Percentiles rank a stretch among this genome's conserved stretches.
Conservation (phyloP, 2,888 invertebrate genomes). For the Meteorus cinctellus region DNA sequence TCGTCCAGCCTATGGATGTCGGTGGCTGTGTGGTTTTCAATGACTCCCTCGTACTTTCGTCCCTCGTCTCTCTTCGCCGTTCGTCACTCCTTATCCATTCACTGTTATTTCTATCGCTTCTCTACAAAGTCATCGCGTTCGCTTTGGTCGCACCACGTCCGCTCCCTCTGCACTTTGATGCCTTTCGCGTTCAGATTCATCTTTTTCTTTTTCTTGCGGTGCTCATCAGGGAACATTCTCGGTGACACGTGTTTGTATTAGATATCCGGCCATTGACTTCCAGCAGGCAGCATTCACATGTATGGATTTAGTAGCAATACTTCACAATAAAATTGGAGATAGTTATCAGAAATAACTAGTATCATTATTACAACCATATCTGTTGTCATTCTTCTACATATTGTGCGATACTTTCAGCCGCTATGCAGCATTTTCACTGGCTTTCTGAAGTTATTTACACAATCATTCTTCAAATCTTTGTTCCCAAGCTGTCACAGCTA, state of each 20-base stretch:
- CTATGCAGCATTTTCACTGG: too few species aligned
- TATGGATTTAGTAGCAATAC: too few species aligned
- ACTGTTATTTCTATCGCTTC: conserved; percentile 10
- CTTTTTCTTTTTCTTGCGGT: conserved; percentile 19
- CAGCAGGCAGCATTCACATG: conserved; percentile 52
- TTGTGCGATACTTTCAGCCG: too few species aligned
- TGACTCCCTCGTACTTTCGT: conserved; percentile 8
- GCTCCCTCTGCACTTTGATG: background rate
- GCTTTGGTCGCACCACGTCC: background rate
- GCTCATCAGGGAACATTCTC: conserved; percentile 51
- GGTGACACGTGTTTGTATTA: conserved; percentile 70
- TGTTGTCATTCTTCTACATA: too few species aligned
- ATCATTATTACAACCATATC: too few species aligned
- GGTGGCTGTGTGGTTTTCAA: conserved; percentile 35
- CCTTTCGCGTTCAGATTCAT: conserved; percentile 2
- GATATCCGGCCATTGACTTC: conserved; percentile 71
- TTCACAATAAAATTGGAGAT: too few species aligned
- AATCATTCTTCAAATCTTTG: too few species aligned
- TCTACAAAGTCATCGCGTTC: background rate
- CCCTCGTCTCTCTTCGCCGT: conserved; percentile 17
- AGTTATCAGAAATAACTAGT: too few species aligned
- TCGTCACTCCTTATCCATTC: background rate
- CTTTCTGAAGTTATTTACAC: too few species aligned
- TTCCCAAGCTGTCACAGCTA: too few species aligned
- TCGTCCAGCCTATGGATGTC: conserved; percentile 46